Base-by-base conservation (phyloP, 2,113 vertebrate genomes). In the Melanostigma gelatinosum region DNA sequence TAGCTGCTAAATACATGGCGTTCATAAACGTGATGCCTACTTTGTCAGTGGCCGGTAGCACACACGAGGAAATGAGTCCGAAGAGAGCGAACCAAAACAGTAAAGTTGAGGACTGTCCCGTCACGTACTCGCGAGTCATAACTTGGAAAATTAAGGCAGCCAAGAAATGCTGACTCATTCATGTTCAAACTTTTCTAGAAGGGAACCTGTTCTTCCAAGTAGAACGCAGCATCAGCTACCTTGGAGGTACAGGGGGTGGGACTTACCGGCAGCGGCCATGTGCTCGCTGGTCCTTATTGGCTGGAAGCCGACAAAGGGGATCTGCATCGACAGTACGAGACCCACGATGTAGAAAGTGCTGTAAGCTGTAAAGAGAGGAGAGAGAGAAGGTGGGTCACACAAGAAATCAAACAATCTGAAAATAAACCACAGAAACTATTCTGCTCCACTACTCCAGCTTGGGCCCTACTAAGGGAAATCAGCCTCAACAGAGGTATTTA, bases 341-440 rank as follows among this genome's bases (percentile, higher is more conserved):
- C 98, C 97, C 93, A 98, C 96, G 70, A 99, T 97, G 96, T 97
- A 99, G 96, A 99, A 99, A 84, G 97, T 98, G 95, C 98, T 99
- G 92, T 99, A 99, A 72, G 98, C 97, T 99, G 92, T 61, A 32
- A 38, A 80, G 44, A 83, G 87, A 85, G 55, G 16, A 65, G 48
- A 66, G 1, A 10, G 3, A 67, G 13, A 70, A 50, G 15, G 13
- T 0, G 44, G 8, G 46, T 4, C 34, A 38, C 24, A 69, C 46
- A 8, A 80, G 27, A 77, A 46, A 72, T 57, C 24, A 69, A 70
- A 63, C 36, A 40, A 71, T 83, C 63, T 13, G 12, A 52, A 75
- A 67, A 54, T 27, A 52, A 77, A 52, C 34, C 0, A 1, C 12
- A 62, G 57, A 70, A 63, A 77, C 10, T 24, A 22, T 38, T 61